Evolutionary conservation across 2,113 vertebrate genomes (phyloP).

Genomic region (Coptodon bakossiorum): DNA sequence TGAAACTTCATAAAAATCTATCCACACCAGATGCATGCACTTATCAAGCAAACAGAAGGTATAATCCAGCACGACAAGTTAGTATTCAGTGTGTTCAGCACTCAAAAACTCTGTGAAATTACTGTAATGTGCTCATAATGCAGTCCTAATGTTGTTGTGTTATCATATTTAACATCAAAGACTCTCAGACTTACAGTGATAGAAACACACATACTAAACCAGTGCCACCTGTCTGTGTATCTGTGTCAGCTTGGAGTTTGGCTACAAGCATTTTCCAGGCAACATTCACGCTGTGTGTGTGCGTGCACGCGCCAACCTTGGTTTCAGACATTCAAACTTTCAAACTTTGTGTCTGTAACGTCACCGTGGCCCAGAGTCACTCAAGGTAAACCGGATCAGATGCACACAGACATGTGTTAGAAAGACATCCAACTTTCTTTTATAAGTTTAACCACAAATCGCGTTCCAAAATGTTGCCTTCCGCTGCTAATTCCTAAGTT

Average conservation of each 20-base stretch:
- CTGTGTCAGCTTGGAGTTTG: not conserved
- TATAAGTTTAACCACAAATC: not conserved
- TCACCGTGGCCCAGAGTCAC: not conserved
- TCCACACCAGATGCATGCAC: not conserved
- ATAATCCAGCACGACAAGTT: not conserved
- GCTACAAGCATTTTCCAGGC: not conserved
- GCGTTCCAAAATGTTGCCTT: not conserved
- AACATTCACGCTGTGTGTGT: not conserved
- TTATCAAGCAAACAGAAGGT: not conserved
- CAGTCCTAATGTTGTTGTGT: not conserved
- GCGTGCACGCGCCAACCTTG: not conserved
- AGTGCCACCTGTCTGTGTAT: not conserved
- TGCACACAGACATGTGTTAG: not conserved
- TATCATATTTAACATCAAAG: not conserved
- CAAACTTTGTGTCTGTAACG: not conserved
- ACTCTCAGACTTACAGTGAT: not conserved
- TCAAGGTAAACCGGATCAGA: not conserved
- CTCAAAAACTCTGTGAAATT: not conserved
- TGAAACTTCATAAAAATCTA: not conserved
- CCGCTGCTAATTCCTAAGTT: not conserved
- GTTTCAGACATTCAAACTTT: not conserved
- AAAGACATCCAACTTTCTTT: not conserved
- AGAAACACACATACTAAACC: not conserved
- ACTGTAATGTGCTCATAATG: not conserved
- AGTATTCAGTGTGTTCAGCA: not conserved